phyloP scores from a whole-genome alignment of 1,140 invertebrate species.

The Heliconius melpomene region DNA sequence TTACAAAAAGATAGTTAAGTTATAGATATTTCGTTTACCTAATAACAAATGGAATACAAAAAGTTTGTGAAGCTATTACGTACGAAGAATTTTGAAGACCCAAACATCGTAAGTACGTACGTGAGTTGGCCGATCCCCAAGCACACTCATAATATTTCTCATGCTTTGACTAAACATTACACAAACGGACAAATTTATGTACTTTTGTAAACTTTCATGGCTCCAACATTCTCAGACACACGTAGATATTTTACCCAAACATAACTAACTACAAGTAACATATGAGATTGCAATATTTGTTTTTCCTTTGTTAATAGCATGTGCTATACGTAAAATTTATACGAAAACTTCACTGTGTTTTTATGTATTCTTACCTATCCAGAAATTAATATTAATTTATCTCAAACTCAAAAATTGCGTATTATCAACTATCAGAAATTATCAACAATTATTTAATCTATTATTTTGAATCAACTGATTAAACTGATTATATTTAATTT shows the following conservation, averaged over 20 bases:
- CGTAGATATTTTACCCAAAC: conserved; percentile 34
- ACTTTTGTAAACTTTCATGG: conserved; percentile 47
- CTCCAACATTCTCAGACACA: conserved; percentile 40
- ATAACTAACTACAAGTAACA: conserved; percentile 24
- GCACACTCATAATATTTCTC: conserved; percentile 57
- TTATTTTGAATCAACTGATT: too few species aligned
- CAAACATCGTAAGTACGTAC: conserved; percentile 49
- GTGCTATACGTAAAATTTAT: not conserved
- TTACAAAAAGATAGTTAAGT: not conserved
- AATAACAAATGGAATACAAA: not conserved
- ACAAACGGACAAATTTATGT: conserved; percentile 51
- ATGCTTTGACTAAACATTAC: conserved; percentile 49
- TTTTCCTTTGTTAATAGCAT: conserved; percentile 17
- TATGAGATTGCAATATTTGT: conserved; percentile 26
- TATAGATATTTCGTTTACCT: not conserved
- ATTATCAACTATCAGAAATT: too few species aligned
- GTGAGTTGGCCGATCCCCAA: conserved; percentile 73
- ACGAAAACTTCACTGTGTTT: too few species aligned
- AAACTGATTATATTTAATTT: too few species aligned
- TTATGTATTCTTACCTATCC: too few species aligned
- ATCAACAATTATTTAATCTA: too few species aligned
- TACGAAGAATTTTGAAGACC: conserved; percentile 35
- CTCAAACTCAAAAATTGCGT: too few species aligned
- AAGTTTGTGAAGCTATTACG: conserved; percentile 1
- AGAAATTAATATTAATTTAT: too few species aligned